These are phyloP conservation scores for Charaxes varanes DNA, from an alignment of 1,140 invertebrate species.

Conservation along the genomic window DNA sequence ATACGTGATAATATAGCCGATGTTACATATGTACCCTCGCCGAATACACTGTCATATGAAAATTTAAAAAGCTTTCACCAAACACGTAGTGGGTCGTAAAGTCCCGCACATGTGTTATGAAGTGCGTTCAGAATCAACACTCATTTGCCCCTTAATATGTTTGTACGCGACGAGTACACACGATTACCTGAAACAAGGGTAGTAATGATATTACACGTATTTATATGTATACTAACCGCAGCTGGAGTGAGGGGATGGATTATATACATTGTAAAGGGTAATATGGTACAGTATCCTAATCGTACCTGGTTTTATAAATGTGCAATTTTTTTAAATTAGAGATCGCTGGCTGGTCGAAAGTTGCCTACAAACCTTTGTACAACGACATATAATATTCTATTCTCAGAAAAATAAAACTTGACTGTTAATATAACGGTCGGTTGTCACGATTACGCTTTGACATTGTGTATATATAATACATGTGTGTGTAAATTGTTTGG, in stretches of 20 bases:
- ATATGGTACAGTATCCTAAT: no score
- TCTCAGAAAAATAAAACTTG: no score
- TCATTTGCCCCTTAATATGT: conserved; percentile 54
- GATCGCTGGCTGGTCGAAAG: no score
- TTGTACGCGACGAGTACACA: conserved; percentile 51
- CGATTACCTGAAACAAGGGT: conserved; percentile 65
- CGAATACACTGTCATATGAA: conserved; percentile 12
- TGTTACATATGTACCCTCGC: background rate
- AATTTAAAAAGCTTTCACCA: conserved; percentile 16
- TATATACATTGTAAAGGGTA: no score
- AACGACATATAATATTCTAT: no score
- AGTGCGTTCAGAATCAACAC: conserved; percentile 36
- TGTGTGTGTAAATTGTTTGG: no score
- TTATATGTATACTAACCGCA: conserved; percentile 37
- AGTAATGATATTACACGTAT: conserved; percentile 40
- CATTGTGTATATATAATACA: no score
- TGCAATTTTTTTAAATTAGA: no score
- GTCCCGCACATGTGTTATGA: conserved; percentile 28
- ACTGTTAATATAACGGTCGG: no score
- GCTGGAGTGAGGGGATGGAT: background rate
- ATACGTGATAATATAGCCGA: background rate
- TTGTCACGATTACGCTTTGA: no score
- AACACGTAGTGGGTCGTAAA: conserved; percentile 32
- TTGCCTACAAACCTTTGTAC: no score
- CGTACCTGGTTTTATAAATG: no score